Evolutionary conservation across 2,113 vertebrate species (phyloP).

Genomic region (Oryzias woworae): DNA sequence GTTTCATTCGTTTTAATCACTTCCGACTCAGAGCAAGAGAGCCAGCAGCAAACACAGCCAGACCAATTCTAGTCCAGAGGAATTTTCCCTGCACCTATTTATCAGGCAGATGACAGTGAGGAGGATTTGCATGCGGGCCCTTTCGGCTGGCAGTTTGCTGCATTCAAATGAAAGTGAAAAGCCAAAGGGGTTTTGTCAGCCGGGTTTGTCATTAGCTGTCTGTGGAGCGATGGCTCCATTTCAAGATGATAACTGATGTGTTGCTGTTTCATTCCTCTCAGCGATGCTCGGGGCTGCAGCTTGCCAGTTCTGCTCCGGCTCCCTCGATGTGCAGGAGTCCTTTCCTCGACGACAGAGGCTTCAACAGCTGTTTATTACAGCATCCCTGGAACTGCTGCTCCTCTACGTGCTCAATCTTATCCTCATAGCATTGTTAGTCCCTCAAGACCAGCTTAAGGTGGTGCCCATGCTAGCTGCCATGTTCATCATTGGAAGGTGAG

Average conservation of each 20-base stretch:
- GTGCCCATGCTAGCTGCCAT: conserved; percentile 70
- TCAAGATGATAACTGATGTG: conserved; percentile 37
- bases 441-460: conserved; percentile 71
- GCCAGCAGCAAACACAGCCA: conserved; percentile 32
- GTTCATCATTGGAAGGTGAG: conserved; percentile 78
- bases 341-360: conserved; percentile 40
- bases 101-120: conserved; percentile 19
- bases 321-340: conserved; percentile 47
- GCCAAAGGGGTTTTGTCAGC: conserved; percentile 33
- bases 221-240: conserved; percentile 36
- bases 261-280: conserved; percentile 55
- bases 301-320: conserved; percentile 69
- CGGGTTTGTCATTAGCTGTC: conserved; percentile 4
- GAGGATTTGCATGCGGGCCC: conserved; percentile 36
- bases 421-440: conserved; percentile 68
- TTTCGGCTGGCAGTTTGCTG: conserved; percentile 13
- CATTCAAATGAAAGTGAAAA: conserved; percentile 46
- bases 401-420: conserved; percentile 76
- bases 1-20: conserved; percentile 47
- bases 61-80: conserved; percentile 9
- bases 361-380: conserved; percentile 68
- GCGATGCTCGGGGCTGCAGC: conserved; percentile 64
- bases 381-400: conserved; percentile 68
- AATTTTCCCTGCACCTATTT: conserved; percentile 27
- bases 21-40: conserved; percentile 14